These are phyloP conservation scores for Symphodus melops DNA, from an alignment of 2,113 vertebrate species.

Conservation along the genomic window DNA sequence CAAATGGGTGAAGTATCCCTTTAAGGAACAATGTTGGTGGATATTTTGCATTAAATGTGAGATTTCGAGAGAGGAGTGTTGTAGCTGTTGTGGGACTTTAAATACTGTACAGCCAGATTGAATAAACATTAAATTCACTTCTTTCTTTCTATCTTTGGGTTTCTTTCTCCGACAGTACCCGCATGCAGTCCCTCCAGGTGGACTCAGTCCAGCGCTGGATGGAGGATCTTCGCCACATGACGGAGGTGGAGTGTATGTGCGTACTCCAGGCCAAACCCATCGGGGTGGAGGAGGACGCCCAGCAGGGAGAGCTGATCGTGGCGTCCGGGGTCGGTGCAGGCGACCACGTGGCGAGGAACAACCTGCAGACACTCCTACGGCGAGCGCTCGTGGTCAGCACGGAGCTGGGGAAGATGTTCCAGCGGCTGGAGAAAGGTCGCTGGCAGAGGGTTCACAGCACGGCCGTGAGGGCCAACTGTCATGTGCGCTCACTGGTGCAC, in stretches of 20 bases:
- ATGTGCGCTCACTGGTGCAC: slow-evolving; percentile 91
- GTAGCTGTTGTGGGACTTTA: too few relatives aligned
- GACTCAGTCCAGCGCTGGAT: slow-evolving; percentile 99
- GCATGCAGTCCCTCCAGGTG: slow-evolving; percentile 90
- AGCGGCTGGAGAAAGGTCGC: slow-evolving; percentile 91
- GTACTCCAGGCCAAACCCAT: slow-evolving; percentile 97
- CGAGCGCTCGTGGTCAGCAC: slow-evolving; percentile 95
- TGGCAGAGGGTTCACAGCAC: slow-evolving; percentile 95
- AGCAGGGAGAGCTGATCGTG: slow-evolving; percentile 88
- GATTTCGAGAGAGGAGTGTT: too few relatives aligned
- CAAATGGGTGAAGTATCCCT: too few relatives aligned
- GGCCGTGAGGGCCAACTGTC: slow-evolving; percentile 91
- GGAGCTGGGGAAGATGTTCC: slow-evolving; percentile 92
- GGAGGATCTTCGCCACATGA: slow-evolving; percentile 97
- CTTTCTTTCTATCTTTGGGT: background rate
- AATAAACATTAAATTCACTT: too few relatives aligned
- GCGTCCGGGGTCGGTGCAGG: slow-evolving; percentile 72
- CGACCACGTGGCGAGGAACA: slow-evolving; percentile 83
- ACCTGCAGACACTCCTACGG: slow-evolving; percentile 91
- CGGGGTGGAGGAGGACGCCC: slow-evolving; percentile 89
- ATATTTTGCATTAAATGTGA: too few relatives aligned
- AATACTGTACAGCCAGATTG: too few relatives aligned
- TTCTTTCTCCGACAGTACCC: slow-evolving; percentile 57
- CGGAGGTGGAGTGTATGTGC: slow-evolving; percentile 98
- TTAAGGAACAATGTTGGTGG: too few relatives aligned